These are phyloP conservation scores for Thera obeliscata DNA, from an alignment of 2,888 invertebrate genomes.

Conservation along the genomic window DNA sequence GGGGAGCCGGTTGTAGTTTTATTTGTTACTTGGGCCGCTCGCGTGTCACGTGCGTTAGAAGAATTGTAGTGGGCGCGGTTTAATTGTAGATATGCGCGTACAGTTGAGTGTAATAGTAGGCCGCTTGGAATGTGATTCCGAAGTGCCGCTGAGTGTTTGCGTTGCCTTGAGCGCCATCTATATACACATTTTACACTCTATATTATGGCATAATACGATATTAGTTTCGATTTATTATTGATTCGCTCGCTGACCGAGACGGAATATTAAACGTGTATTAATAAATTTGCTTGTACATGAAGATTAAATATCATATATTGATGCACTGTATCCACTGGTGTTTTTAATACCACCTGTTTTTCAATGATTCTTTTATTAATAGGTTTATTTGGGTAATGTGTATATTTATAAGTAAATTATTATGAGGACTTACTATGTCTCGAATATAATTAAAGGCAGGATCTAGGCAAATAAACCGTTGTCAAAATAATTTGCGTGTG, in stretches of 20 bases:
- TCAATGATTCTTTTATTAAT: slow-evolving; percentile 67
- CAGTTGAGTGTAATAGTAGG: slow-evolving; percentile 59
- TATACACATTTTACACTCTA: slow-evolving; percentile 77
- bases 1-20: slow-evolving; percentile 72
- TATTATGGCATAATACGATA: slow-evolving; percentile 84
- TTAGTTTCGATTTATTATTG: slow-evolving; percentile 68
- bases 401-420: slow-evolving; percentile 84
- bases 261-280: slow-evolving; percentile 82
- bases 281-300: slow-evolving; percentile 90
- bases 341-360: slow-evolving; percentile 81
- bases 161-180: slow-evolving; percentile 67
- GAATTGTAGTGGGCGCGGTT: slow-evolving; percentile 53
- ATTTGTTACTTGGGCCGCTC: slow-evolving; percentile 57
- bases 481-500: slow-evolving; percentile 71
- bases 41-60: slow-evolving; percentile 62
- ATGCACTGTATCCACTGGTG: slow-evolving; percentile 87
- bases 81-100: slow-evolving; percentile 57
- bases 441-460: slow-evolving; percentile 77
- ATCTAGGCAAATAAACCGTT: slow-evolving; percentile 81
- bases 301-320: slow-evolving; percentile 91
- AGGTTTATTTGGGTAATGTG: slow-evolving; percentile 81
- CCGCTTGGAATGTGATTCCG: slow-evolving; percentile 80
- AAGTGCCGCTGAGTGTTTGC: slow-evolving; percentile 64
- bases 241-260: slow-evolving; percentile 66
- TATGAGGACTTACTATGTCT: slow-evolving; percentile 77